phyloP scores from a whole-genome alignment of 1,140 invertebrate genomes.

The Calephelis nemesis region DNA sequence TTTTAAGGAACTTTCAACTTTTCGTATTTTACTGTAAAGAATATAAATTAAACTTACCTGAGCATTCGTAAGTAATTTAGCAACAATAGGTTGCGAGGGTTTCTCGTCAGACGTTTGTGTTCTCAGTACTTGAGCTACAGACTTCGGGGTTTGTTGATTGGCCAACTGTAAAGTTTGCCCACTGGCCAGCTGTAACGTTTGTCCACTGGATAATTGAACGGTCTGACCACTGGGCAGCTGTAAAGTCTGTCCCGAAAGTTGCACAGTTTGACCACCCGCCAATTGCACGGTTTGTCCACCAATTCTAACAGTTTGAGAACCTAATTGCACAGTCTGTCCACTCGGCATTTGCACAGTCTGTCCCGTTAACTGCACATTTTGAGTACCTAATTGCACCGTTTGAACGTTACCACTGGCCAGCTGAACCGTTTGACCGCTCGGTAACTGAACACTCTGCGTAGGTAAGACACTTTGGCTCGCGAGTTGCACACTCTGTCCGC shows the following conservation, averaged over 20 bases:
- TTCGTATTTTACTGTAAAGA: too few relatives aligned
- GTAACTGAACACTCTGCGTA: slow-evolving; percentile 59
- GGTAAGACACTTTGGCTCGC: slow-evolving; percentile 61
- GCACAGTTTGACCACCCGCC: slow-evolving; percentile 52
- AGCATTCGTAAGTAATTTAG: slow-evolving; percentile 66
- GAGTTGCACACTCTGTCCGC: slow-evolving; percentile 69
- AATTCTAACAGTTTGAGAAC: slow-evolving; percentile 50
- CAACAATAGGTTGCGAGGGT: slow-evolving; percentile 58
- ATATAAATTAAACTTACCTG: slow-evolving; percentile 45
- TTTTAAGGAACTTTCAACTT: too few relatives aligned
- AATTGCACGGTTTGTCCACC: slow-evolving; percentile 57
- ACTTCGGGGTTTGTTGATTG: slow-evolving; percentile 58
- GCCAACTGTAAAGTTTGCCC: slow-evolving; percentile 57
- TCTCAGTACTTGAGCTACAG: slow-evolving; percentile 54
- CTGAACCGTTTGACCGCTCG: slow-evolving; percentile 64
- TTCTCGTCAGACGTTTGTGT: slow-evolving; percentile 53
- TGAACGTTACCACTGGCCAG: slow-evolving; percentile 55
- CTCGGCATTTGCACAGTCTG: slow-evolving; percentile 58
- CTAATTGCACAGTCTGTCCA: slow-evolving; percentile 57
- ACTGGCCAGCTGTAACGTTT: slow-evolving; percentile 57
- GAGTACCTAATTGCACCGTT: slow-evolving; percentile 54
- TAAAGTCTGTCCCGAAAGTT: slow-evolving; percentile 60
- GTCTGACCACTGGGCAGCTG: slow-evolving; percentile 59
- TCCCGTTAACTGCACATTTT: slow-evolving; percentile 50
- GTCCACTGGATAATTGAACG: slow-evolving; percentile 61